Percentiles rank a stretch among this genome's conserved stretches.
Evolutionary conservation across 2,113 vertebrate species (phyloP).

Genomic region (Gallinago undulata): DNA sequence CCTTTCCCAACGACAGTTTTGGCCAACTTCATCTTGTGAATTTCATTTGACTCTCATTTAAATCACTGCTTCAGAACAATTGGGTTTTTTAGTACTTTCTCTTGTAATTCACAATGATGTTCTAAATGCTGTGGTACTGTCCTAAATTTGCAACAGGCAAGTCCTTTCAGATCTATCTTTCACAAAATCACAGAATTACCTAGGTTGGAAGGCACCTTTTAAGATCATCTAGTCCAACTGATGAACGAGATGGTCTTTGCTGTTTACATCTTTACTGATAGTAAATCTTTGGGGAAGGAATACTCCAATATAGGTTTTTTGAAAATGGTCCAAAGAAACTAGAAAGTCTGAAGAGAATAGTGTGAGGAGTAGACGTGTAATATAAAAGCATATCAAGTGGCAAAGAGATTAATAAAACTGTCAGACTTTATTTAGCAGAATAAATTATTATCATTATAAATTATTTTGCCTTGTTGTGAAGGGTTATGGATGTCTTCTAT

Average conservation of each 20-base stretch:
- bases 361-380: neutral
- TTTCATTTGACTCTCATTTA: neutral
- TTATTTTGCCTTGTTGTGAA: neutral
- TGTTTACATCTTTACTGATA: neutral
- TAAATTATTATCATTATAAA: no score
- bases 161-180: neutral
- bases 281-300: neutral
- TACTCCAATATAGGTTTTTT: slow-evolving; percentile 3
- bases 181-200: no score
- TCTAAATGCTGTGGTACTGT: neutral
- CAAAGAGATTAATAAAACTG: slow-evolving; percentile 20
- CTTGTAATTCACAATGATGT: neutral
- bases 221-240: no score
- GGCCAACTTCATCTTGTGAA: neutral
- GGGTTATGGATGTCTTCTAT: neutral
- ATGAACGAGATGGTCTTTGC: neutral
- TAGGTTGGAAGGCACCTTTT: no score
- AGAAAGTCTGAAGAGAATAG: neutral
- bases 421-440: slow-evolving; percentile 19
- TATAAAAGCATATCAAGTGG: neutral
- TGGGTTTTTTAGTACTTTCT: neutral
- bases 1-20: neutral
- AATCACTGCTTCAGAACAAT: neutral
- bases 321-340: neutral
- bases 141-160: neutral